phyloP scores from a whole-genome alignment of 1,140 invertebrate species.

The Penaeus vannamei region DNA sequence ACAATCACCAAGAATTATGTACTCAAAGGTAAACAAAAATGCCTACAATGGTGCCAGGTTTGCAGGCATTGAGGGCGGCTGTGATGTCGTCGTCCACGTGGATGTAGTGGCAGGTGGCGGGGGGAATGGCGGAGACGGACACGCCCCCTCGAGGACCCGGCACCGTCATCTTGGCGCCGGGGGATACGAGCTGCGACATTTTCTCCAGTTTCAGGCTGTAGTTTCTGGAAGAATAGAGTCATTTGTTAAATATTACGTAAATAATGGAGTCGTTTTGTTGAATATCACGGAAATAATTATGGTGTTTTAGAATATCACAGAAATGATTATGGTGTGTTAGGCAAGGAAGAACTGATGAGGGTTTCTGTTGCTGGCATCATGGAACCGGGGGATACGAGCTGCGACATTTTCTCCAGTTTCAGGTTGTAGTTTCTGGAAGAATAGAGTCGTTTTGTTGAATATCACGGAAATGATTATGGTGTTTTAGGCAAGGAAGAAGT shows the following conservation, averaged over 20 bases:
- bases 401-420: background rate
- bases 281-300: too few relatives aligned
- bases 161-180: background rate
- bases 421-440: background rate
- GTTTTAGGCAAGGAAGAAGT: too few relatives aligned
- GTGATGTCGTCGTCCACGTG: constrained; percentile 35
- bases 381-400: background rate
- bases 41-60: constrained; percentile 13
- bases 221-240: background rate
- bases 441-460: too few relatives aligned
- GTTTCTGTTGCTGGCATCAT: background rate
- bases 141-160: background rate
- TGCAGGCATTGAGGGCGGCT: constrained; percentile 27
- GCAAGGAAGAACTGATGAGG: too few relatives aligned
- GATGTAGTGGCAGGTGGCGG: constrained; percentile 16
- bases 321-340: too few relatives aligned
- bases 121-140: background rate
- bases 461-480: too few relatives aligned
- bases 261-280: too few relatives aligned
- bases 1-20: too few relatives aligned
- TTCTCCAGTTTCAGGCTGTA: constrained; percentile 11
- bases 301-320: too few relatives aligned
- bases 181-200: constrained; percentile 12
- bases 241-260: too few relatives aligned
- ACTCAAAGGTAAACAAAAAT: background rate